A percentile compares a stretch with the other conserved stretches of the same genome.
Conservation (phyloP, 2,888 invertebrate genomes). For the Tridacna crocea region DNA sequence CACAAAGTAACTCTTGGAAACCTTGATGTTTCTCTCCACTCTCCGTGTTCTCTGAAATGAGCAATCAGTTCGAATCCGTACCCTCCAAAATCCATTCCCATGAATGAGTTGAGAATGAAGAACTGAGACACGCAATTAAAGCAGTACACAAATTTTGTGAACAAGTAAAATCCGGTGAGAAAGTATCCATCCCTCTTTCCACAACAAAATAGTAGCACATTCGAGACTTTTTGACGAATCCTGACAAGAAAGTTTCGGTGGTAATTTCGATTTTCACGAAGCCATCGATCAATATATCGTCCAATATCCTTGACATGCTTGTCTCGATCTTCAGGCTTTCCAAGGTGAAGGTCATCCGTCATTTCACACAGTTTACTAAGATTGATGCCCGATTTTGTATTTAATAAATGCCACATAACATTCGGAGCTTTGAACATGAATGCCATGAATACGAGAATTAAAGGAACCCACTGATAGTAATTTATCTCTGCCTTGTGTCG, state of each 20-base stretch:
- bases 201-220: conserved; percentile 65
- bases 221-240: conserved; percentile 62
- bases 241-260: conserved; percentile 63
- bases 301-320: conserved; percentile 65
- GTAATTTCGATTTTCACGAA: conserved; percentile 67
- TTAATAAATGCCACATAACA: conserved; percentile 68
- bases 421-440: conserved; percentile 71
- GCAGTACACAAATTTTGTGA: conserved; percentile 66
- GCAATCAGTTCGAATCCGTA: conserved; percentile 70
- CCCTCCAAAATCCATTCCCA: conserved; percentile 65
- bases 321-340: conserved; percentile 66
- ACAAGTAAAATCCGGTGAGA: conserved; percentile 70
- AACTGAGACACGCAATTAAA: conserved; percentile 70
- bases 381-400: conserved; percentile 68
- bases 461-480: conserved; percentile 84
- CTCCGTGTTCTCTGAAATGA: conserved; percentile 57
- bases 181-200: conserved; percentile 69
- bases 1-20: conserved; percentile 73
- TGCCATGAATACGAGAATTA: conserved; percentile 78
- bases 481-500: conserved; percentile 72
- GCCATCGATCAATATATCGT: conserved; percentile 69
- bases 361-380: conserved; percentile 63
- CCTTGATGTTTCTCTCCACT: conserved; percentile 66
- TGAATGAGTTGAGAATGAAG: conserved; percentile 69
- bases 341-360: conserved; percentile 60